Evolutionary conservation across 2,888 invertebrate species (phyloP).

Genomic region (Orthosia gothica): DNA sequence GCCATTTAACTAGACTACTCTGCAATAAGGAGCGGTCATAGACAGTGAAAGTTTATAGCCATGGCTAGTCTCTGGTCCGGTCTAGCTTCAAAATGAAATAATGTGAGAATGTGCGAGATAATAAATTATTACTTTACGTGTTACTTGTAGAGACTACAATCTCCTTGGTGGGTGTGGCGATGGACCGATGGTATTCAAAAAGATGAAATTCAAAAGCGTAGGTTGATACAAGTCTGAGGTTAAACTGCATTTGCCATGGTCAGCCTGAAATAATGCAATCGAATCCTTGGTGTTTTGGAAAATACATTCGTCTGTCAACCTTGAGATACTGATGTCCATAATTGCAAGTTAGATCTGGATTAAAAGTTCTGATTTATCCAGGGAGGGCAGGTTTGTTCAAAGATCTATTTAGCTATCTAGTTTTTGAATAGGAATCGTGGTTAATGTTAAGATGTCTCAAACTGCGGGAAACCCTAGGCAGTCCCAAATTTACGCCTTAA

Average conservation of each 20-base stretch:
- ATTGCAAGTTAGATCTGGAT: too few species aligned
- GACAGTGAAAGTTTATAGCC: slow-evolving; percentile 51
- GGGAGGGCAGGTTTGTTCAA: too few species aligned
- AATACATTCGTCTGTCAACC: too few species aligned
- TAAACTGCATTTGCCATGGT: neutral
- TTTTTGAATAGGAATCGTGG: too few species aligned
- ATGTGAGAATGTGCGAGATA: slow-evolving; percentile 28
- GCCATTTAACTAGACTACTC: slow-evolving; percentile 38
- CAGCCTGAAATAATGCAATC: neutral
- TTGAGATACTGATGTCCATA: too few species aligned
- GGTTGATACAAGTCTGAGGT: neutral
- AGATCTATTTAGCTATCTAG: too few species aligned
- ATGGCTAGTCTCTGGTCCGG: slow-evolving; percentile 21
- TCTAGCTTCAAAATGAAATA: slow-evolving; percentile 34
- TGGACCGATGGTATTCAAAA: neutral
- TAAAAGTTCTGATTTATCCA: too few species aligned
- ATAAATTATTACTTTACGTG: slow-evolving; percentile 42
- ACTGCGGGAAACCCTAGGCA: too few species aligned
- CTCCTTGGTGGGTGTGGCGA: slow-evolving; percentile 29
- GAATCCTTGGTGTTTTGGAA: neutral
- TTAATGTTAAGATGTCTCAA: too few species aligned
- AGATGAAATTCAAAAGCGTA: neutral
- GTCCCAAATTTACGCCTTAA: neutral
- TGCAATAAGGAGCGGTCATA: slow-evolving; percentile 39
- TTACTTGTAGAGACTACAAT: slow-evolving; percentile 17